Base-by-base conservation (phyloP, 2,113 vertebrate species). In the Amblyopsis rosae region DNA sequence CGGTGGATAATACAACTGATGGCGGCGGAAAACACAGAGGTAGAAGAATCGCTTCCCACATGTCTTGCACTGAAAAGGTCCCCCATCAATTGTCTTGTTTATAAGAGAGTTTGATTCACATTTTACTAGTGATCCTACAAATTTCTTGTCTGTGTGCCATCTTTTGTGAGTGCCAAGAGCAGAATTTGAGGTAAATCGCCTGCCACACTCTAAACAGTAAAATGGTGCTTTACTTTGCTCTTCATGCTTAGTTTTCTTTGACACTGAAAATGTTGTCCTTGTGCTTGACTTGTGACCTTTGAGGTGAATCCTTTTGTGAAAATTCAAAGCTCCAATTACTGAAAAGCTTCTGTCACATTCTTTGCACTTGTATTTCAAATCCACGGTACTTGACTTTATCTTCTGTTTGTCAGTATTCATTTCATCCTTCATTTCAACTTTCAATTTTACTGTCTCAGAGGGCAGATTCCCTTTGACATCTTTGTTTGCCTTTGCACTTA, bases 91-190 rank as follows among this genome's bases (percentile, higher is more conserved):
- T 2, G 73, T 62, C 55, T 79, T 87, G 46, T 67, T 57, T 53
- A 59, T 53, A 0, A 11, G 26, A 3, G 79, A 76, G 48, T 70
- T 73, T 0, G 68, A 65, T 32, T 83, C 79, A 1, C 79, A 86
- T n/a, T 84, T 88, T 79, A 84, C 84, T 2, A 78, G 54, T 57
- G 69, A 82, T 3, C 6, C 10, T 35, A 87, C 82, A 19, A 75
- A 75, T 56, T 80, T 90, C 72, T 91, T 89, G 11, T 90, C 89
- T 63, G 71, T 86, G 74, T 93, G 92, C 91, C 91, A 93, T 69
- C 91, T 75, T 73, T 79, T 90, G 69, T 93, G 93, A 48, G 89
- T 90, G 12, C 92, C 88, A 0, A 94, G 91, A 9, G 92, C 91
- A 0, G 91, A 87, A 75, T 92, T 93, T 8, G 89, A 85, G 46